Evolutionary conservation across 2,888 invertebrate genomes (phyloP).

Genomic region (Alloscopus bannaensis): DNA sequence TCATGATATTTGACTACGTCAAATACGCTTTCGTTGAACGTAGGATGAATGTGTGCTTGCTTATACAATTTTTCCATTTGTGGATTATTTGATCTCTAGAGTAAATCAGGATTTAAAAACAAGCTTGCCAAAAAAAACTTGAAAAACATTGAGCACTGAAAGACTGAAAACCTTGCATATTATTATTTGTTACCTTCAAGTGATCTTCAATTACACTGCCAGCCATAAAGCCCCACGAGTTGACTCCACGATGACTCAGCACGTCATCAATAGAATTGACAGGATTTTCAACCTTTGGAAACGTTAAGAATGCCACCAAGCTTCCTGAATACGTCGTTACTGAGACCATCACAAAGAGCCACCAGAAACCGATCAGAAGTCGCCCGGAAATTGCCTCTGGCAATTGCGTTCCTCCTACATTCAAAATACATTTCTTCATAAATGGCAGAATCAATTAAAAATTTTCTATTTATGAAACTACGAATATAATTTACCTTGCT

Average conservation of each 20-base stretch:
- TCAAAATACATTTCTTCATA: conserved; percentile 1
- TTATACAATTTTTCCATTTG: conserved; percentile 80
- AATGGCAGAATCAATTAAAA: no score
- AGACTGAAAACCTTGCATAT: no score
- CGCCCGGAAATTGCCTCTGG: conserved; percentile 91
- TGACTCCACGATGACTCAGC: conserved; percentile 76
- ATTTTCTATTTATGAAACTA: no score
- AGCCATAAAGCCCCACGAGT: conserved; percentile 86
- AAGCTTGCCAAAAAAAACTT: not conserved
- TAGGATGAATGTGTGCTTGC: conserved; percentile 78
- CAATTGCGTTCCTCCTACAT: conserved; percentile 90
- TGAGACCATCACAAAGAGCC: conserved; percentile 91
- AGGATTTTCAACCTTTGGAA: conserved; percentile 87
- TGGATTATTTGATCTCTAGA: conserved; percentile 79
- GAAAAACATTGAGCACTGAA: not conserved
- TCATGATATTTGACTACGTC: conserved; percentile 80
- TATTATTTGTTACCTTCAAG: conserved; percentile 76
- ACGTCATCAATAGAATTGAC: conserved; percentile 83
- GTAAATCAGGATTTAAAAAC: conserved; percentile 16
- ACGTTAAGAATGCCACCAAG: conserved; percentile 93
- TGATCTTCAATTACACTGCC: conserved; percentile 86
- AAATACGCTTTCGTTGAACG: conserved; percentile 77
- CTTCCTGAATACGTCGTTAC: conserved; percentile 95
- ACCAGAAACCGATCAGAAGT: conserved; percentile 91
- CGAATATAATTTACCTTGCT: conserved; percentile 84